Conservation (phyloP, 1,140 invertebrate species). For the Lineus longissimus region DNA sequence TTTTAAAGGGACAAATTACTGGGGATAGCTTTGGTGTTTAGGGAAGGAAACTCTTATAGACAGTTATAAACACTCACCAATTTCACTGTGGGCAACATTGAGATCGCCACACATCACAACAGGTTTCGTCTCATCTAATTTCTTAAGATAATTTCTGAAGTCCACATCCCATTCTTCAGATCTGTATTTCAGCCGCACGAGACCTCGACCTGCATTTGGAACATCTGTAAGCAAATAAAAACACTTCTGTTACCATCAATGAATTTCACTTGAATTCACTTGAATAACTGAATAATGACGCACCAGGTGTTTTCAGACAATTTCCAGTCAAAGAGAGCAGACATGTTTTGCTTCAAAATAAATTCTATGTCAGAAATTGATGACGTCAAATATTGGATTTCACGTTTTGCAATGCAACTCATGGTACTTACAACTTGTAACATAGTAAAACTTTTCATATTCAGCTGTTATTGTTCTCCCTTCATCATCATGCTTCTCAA, state of each 20-base stretch:
- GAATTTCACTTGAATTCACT: too few species aligned
- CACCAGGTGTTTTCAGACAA: too few species aligned
- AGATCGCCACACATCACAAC: constrained; percentile 94
- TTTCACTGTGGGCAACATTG: constrained; percentile 94
- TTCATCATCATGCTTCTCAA: constrained; percentile 64
- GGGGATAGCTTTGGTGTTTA: too few species aligned
- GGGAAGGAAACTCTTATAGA: too few species aligned
- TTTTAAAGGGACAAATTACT: too few species aligned
- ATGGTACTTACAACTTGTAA: constrained; percentile 64
- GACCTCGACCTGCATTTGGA: constrained; percentile 72
- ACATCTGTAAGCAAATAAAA: constrained; percentile 60
- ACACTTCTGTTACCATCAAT: background rate
- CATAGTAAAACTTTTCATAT: constrained; percentile 85
- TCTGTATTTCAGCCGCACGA: constrained; percentile 83
- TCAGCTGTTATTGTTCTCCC: constrained; percentile 95
- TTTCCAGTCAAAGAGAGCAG: too few species aligned
- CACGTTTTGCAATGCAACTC: too few species aligned
- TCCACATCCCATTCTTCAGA: constrained; percentile 82
- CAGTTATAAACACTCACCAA: constrained; percentile 62
- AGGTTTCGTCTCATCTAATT: constrained; percentile 84
- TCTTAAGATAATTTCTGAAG: constrained; percentile 73
- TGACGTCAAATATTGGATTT: too few species aligned
- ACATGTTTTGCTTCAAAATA: too few species aligned
- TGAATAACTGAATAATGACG: too few species aligned
- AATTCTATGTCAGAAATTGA: too few species aligned